phyloP scores from a whole-genome alignment of 2,888 invertebrate species.

The Auanema sp. region DNA sequence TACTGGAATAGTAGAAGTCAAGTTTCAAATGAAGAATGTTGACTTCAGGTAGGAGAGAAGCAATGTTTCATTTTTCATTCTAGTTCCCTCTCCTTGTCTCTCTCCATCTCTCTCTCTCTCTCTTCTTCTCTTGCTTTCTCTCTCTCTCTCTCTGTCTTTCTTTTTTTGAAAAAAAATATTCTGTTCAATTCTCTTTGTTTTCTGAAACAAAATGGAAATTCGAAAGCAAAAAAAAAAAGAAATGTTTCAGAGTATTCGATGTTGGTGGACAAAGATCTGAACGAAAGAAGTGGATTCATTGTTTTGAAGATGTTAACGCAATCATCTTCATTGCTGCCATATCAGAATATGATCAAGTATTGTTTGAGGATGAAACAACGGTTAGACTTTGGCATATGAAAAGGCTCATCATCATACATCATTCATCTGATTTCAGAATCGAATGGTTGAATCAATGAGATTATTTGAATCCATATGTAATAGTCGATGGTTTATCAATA shows the following conservation, averaged over 20 bases:
- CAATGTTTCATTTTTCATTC: slow-evolving; percentile 1
- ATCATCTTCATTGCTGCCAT: slow-evolving; percentile 59
- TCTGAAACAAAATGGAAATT: background rate
- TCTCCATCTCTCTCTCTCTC: too few relatives aligned
- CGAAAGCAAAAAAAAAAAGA: background rate
- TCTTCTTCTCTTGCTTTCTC: too few relatives aligned
- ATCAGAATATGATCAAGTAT: slow-evolving; percentile 61
- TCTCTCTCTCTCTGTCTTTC: background rate
- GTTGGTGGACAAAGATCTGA: slow-evolving; percentile 63
- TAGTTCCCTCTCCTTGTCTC: too few relatives aligned
- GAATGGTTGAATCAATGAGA: slow-evolving; percentile 63
- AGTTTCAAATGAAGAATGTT: slow-evolving; percentile 63
- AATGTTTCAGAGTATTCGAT: slow-evolving; percentile 60
- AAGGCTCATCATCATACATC: background rate
- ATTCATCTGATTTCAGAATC: slow-evolving; percentile 50
- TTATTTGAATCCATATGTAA: slow-evolving; percentile 63
- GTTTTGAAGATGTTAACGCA: slow-evolving; percentile 62
- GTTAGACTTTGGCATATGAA: slow-evolving; percentile 45
- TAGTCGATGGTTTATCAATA: slow-evolving; percentile 63
- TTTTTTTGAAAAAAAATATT: background rate
- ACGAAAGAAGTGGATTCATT: slow-evolving; percentile 58
- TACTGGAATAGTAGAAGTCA: slow-evolving; percentile 64
- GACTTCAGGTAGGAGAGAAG: slow-evolving; percentile 52
- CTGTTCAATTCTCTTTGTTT: background rate
- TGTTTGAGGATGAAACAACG: slow-evolving; percentile 63